Conservation (phyloP, 1,140 invertebrate genomes). For the Lordiphosa clarofinis region DNA sequence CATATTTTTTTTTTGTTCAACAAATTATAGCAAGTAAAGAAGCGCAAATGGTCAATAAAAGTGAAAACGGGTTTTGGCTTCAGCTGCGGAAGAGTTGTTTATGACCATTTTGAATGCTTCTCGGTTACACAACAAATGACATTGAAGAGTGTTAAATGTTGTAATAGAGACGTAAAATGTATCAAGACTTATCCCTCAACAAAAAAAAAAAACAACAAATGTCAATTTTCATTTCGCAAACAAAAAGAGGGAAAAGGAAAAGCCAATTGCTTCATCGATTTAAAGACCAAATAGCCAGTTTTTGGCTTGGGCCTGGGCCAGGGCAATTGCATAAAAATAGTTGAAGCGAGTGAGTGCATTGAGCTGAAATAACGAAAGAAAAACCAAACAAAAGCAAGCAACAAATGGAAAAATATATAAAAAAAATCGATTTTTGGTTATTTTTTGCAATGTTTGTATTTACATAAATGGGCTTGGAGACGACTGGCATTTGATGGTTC, state of each 20-base stretch:
- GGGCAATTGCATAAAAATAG: constrained; percentile 31
- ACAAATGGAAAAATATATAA: constrained; percentile 9
- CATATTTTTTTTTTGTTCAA: constrained; percentile 29
- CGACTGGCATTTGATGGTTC: too few relatives aligned
- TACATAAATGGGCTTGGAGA: neutral
- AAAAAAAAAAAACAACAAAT: constrained; percentile 14
- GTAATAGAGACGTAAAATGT: constrained; percentile 7
- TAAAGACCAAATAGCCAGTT: constrained; percentile 32
- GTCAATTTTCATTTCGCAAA: constrained; percentile 20
- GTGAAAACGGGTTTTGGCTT: constrained; percentile 66
- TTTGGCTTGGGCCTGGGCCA: constrained; percentile 26
- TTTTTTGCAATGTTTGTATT: constrained; percentile 6
- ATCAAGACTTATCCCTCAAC: neutral
- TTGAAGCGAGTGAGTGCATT: constrained; percentile 8
- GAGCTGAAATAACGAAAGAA: constrained; percentile 25
- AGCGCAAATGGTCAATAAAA: constrained; percentile 70
- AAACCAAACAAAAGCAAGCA: constrained; percentile 1
- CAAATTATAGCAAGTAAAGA: constrained; percentile 62
- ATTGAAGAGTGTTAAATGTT: constrained; percentile 36
- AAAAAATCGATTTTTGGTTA: constrained; percentile 9
- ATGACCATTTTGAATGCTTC: constrained; percentile 37
- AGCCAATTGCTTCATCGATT: constrained; percentile 45
- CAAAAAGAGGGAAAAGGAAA: constrained; percentile 9
- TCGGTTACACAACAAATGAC: constrained; percentile 58
- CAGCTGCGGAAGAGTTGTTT: constrained; percentile 8